A percentile compares a stretch with the other conserved stretches of the same genome.
phyloP scores from a whole-genome alignment of 1,140 invertebrate genomes.

The Heterodera carotae region DNA sequence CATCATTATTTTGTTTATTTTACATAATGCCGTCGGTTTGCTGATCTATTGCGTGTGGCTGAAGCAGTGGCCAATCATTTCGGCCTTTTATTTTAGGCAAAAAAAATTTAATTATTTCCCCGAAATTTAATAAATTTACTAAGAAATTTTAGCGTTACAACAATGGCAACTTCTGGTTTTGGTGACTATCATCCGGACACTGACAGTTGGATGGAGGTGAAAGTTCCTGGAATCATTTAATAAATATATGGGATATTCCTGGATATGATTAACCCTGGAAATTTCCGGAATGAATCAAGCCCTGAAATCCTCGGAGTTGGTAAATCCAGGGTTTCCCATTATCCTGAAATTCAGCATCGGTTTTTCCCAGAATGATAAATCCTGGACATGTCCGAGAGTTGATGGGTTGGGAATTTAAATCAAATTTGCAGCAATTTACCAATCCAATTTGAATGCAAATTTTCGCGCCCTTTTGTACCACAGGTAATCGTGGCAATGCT shows the following conservation, averaged over 20 bases:
- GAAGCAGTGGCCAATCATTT: conserved; percentile 1
- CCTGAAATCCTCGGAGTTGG: too few relatives aligned
- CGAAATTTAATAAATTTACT: neutral
- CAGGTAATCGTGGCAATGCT: conserved; percentile 19
- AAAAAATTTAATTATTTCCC: neutral
- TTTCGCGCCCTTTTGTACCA: neutral
- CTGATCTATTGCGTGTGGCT: conserved; percentile 13
- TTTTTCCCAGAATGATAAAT: too few relatives aligned
- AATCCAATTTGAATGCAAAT: too few relatives aligned
- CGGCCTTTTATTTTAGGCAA: conserved; percentile 24
- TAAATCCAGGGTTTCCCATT: too few relatives aligned
- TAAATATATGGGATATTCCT: too few relatives aligned
- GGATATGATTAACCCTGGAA: too few relatives aligned
- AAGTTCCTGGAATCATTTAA: neutral
- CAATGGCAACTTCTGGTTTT: conserved; percentile 32
- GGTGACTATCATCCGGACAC: conserved; percentile 32
- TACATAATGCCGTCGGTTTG: conserved; percentile 10
- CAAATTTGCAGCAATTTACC: too few relatives aligned
- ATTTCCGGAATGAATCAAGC: too few relatives aligned
- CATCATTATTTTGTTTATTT: conserved; percentile 7
- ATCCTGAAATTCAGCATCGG: too few relatives aligned
- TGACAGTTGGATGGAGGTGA: conserved; percentile 28
- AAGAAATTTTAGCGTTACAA: conserved; percentile 15
- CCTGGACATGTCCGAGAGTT: too few relatives aligned
- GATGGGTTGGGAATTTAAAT: too few relatives aligned